Evolutionary conservation across 2,113 vertebrate species (phyloP).

Genomic region (Leiothrix lutea): DNA sequence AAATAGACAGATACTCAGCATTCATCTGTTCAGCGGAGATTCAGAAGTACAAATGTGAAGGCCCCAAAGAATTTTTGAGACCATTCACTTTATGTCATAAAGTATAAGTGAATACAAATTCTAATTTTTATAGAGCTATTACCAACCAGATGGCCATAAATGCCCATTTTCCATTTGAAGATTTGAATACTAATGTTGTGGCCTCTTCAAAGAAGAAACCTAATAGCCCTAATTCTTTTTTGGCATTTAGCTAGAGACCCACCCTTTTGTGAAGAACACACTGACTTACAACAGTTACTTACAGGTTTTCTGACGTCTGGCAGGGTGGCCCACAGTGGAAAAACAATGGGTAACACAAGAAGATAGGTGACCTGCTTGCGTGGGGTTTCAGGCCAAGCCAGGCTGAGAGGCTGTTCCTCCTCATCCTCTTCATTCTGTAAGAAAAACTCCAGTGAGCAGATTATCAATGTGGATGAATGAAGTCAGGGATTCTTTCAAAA

Average conservation of each 20-base stretch:
- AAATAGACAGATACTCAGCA: not conserved
- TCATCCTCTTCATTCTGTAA: conserved; percentile 83
- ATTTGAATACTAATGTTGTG: not conserved
- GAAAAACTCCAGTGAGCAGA: not conserved
- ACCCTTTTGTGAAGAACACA: not conserved
- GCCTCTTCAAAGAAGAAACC: not conserved
- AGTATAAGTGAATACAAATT: not conserved
- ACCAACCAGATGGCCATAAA: not conserved
- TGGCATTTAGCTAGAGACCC: not conserved
- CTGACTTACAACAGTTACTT: conserved; percentile 34
- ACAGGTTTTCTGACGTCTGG: conserved; percentile 94
- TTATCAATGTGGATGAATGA: not conserved
- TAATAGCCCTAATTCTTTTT: not conserved
- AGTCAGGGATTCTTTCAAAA: not conserved
- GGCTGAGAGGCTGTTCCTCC: conserved; percentile 87
- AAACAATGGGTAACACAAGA: conserved; percentile 87
- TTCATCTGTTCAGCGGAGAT: not conserved
- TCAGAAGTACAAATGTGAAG: not conserved
- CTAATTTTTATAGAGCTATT: not conserved
- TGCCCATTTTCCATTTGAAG: not conserved
- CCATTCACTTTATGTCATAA: not conserved
- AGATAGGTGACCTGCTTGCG: conserved; percentile 89
- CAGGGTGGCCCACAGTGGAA: conserved; percentile 90
- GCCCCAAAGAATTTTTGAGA: not conserved
- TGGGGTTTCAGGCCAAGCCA: conserved; percentile 88